These are phyloP conservation scores for Mythimna pallens DNA, from an alignment of 2,888 invertebrate species.

Conservation along the genomic window DNA sequence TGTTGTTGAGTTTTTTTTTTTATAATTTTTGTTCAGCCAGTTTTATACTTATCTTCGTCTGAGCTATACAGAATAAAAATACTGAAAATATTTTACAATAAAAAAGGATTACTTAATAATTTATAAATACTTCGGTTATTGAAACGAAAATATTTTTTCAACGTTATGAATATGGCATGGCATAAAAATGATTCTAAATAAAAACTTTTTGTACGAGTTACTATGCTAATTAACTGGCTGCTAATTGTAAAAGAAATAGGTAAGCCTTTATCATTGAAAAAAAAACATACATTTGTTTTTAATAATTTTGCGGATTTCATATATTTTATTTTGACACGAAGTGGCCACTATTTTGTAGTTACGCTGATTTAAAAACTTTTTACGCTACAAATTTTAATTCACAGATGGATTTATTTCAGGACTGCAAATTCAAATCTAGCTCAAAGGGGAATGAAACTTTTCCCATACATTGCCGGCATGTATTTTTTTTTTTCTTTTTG, in stretches of 20 bases:
- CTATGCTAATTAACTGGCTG: not conserved
- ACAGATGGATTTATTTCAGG: not conserved
- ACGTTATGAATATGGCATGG: not conserved
- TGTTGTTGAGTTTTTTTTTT: not conserved
- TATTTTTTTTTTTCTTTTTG: too few relatives aligned
- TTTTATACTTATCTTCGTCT: not conserved
- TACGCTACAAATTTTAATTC: not conserved
- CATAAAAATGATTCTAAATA: not conserved
- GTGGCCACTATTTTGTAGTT: not conserved
- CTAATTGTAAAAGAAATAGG: not conserved
- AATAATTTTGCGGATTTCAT: not conserved
- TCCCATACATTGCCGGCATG: too few relatives aligned
- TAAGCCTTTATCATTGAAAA: not conserved
- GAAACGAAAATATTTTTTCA: not conserved
- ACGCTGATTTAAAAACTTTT: conserved; percentile 9
- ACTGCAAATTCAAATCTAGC: not conserved
- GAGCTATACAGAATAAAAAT: not conserved
- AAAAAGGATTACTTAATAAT: not conserved
- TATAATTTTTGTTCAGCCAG: not conserved
- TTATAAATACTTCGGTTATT: not conserved
- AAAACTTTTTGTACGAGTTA: not conserved
- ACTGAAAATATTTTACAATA: not conserved
- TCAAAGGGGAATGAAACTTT: too few relatives aligned
- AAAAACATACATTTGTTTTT: not conserved
- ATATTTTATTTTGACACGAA: not conserved